Conservation (phyloP, 2,888 invertebrate genomes). For the Willowsia nigromaculata region DNA sequence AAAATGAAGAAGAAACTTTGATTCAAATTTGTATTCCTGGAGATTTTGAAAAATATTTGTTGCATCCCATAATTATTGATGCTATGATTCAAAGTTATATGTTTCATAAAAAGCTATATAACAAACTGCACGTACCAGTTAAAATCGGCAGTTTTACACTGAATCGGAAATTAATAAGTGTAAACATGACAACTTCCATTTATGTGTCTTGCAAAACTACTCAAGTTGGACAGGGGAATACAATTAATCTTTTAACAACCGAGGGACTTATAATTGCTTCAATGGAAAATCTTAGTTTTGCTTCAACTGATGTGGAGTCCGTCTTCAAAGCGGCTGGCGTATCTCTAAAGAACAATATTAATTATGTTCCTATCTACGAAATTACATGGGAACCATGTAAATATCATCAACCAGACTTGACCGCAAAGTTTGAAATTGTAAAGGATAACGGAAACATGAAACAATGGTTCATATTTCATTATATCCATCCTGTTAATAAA, state of each 20-base stretch:
- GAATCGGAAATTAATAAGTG: background rate
- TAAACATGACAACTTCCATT: background rate
- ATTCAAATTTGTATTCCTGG: background rate
- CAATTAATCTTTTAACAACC: background rate
- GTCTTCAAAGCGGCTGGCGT: background rate
- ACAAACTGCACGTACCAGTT: background rate
- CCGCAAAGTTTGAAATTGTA: no score
- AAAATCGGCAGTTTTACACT: background rate
- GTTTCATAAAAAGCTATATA: background rate
- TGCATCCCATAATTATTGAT: constrained; percentile 26
- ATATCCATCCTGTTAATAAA: no score
- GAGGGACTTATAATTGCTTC: background rate
- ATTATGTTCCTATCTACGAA: background rate
- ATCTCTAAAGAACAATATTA: background rate
- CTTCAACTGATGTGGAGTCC: background rate
- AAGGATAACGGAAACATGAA: no score
- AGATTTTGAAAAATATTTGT: background rate
- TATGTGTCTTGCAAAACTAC: background rate
- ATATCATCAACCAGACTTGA: no score
- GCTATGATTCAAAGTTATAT: constrained; percentile 27
- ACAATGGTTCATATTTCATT: no score
- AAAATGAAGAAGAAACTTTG: background rate
- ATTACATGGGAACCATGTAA: no score
- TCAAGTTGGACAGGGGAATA: background rate
- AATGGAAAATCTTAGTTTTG: background rate